Conservation (phyloP, 2,888 invertebrate species). For the Trichopoda pennipes region DNA sequence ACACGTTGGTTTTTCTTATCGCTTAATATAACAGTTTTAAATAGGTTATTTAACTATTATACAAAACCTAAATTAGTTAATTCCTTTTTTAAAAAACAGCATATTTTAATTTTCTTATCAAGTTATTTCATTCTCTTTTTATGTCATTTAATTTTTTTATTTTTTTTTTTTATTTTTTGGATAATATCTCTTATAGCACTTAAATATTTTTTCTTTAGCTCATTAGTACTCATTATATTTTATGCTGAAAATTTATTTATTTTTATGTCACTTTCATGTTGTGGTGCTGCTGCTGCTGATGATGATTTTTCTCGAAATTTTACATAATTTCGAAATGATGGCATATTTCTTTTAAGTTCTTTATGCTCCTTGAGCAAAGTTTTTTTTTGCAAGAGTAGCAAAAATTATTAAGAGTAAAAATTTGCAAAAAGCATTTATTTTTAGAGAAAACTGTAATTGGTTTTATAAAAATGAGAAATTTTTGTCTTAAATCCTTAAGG, state of each 20-base stretch:
- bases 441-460: not conserved
- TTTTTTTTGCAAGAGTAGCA: not conserved
- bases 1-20: too few relatives aligned
- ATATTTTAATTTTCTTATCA: not conserved
- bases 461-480: not conserved
- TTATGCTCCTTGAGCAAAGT: not conserved
- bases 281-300: not conserved
- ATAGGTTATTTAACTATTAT: too few relatives aligned
- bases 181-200: slow-evolving; percentile 1
- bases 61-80: too few relatives aligned
- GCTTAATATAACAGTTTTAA: too few relatives aligned
- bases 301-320: not conserved
- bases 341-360: not conserved
- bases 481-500: not conserved
- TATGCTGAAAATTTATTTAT: slow-evolving; percentile 28
- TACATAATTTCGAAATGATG: not conserved
- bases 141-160: not conserved
- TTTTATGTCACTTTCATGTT: slow-evolving; percentile 27
- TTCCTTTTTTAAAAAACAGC: too few relatives aligned
- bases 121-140: not conserved
- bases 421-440: not conserved
- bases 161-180: not conserved
- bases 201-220: slow-evolving; percentile 30
- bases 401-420: not conserved
- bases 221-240: slow-evolving; percentile 47